phyloP scores from a whole-genome alignment of 1,140 invertebrate species.

The Heterodera schachtii region DNA sequence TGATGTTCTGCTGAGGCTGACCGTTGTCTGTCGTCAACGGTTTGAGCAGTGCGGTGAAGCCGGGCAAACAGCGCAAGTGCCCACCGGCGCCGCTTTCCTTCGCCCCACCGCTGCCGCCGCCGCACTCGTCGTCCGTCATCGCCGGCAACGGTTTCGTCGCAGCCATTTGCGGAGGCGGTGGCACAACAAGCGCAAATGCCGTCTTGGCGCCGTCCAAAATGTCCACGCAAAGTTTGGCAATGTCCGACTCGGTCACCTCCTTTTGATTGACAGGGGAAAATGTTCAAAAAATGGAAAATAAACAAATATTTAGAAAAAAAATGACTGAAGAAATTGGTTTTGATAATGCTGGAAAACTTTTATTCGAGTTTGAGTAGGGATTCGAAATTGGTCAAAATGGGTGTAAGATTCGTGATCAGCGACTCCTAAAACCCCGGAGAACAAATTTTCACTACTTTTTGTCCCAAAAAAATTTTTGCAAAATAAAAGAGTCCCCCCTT shows the following conservation, averaged over 20 bases:
- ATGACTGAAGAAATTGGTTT: too few relatives aligned
- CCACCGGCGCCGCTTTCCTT: not conserved
- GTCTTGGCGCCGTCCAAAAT: constrained; percentile 61
- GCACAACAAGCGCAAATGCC: constrained; percentile 39
- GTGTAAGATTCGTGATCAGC: too few relatives aligned
- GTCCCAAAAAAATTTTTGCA: too few relatives aligned
- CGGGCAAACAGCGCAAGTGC: constrained; percentile 28
- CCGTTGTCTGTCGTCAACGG: not conserved
- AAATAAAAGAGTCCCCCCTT: too few relatives aligned
- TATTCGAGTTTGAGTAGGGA: too few relatives aligned
- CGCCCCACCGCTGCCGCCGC: not conserved
- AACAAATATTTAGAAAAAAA: constrained; percentile 28
- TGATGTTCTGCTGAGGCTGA: not conserved
- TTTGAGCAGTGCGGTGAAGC: constrained; percentile 41
- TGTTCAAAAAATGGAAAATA: constrained; percentile 9
- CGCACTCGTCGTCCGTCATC: not conserved
- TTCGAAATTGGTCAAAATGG: too few relatives aligned
- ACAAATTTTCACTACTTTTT: too few relatives aligned
- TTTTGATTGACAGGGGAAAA: not conserved
- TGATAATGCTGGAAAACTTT: too few relatives aligned
- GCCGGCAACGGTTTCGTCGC: not conserved
- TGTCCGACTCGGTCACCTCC: constrained; percentile 46
- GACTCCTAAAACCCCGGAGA: too few relatives aligned
- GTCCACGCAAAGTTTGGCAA: constrained; percentile 49
- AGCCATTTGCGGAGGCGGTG: not conserved